These are phyloP conservation scores for Spinus olivaceus DNA, from an alignment of 2,797 vertebrate species.

Conservation along the genomic window DNA sequence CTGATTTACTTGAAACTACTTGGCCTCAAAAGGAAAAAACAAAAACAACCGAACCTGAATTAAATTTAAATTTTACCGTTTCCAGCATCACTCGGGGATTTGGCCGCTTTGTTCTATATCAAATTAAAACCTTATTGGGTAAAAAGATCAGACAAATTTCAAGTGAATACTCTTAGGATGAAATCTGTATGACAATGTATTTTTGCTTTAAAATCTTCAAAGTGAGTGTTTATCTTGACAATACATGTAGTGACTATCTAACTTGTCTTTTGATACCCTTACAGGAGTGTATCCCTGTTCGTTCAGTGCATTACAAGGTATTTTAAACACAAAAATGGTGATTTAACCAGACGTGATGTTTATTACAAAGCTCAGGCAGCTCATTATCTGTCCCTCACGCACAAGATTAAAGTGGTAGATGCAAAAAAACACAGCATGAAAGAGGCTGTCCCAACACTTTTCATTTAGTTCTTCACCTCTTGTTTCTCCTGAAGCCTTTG, in stretches of 20 bases:
- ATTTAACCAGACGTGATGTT: neutral
- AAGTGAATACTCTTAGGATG: neutral
- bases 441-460: neutral
- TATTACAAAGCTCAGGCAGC: neutral
- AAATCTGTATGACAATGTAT: neutral
- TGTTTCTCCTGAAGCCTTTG: neutral
- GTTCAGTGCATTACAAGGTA: neutral
- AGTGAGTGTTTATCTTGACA: neutral
- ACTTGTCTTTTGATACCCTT: neutral
- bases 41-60: neutral
- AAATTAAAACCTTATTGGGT: neutral
- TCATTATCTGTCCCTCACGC: neutral
- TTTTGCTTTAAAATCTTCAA: neutral
- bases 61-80: slow-evolving; percentile 41
- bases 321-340: neutral
- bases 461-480: neutral
- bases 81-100: neutral
- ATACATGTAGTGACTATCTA: neutral
- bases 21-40: slow-evolving; percentile 60
- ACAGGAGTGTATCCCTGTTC: neutral
- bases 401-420: neutral
- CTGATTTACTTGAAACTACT: slow-evolving; percentile 81
- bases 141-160: slow-evolving; percentile 16
- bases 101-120: neutral
- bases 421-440: neutral